Percentiles rank a stretch among this genome's conserved stretches.
These are phyloP conservation scores for Ditylenchus dipsaci DNA, from an alignment of 1,140 invertebrate species.

Conservation along the genomic window DNA sequence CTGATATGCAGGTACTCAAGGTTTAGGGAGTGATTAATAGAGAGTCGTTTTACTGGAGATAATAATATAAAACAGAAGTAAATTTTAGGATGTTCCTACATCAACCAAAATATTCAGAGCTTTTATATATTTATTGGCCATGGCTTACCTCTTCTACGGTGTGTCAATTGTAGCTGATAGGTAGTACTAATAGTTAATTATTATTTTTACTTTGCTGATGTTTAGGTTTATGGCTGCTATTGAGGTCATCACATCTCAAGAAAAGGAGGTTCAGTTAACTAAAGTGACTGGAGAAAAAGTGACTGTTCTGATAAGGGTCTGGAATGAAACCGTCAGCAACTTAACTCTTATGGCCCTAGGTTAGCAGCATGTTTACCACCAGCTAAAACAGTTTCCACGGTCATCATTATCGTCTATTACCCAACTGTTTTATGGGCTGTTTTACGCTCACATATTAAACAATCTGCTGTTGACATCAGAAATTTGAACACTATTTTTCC, in stretches of 20 bases:
- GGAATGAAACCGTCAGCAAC: slow-evolving; percentile 64
- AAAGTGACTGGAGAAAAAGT: slow-evolving; percentile 60
- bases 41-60: too few species aligned
- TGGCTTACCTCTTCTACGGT: slow-evolving; percentile 63
- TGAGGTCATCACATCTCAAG: slow-evolving; percentile 90
- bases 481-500: neutral
- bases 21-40: too few species aligned
- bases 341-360: slow-evolving; percentile 63
- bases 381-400: too few species aligned
- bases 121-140: slow-evolving; percentile 56
- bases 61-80: too few species aligned
- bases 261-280: slow-evolving; percentile 61
- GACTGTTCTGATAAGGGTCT: slow-evolving; percentile 60
- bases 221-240: slow-evolving; percentile 79
- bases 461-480: neutral
- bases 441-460: too few species aligned
- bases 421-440: too few species aligned
- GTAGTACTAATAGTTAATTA: slow-evolving; percentile 1
- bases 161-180: slow-evolving; percentile 63
- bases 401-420: too few species aligned
- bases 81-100: slow-evolving; percentile 20
- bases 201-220: neutral
- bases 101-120: slow-evolving; percentile 33
- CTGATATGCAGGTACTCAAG: too few species aligned
- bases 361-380: neutral